phyloP scores from a whole-genome alignment of 2,113 vertebrate species.

The Urocitellus parryii region DNA sequence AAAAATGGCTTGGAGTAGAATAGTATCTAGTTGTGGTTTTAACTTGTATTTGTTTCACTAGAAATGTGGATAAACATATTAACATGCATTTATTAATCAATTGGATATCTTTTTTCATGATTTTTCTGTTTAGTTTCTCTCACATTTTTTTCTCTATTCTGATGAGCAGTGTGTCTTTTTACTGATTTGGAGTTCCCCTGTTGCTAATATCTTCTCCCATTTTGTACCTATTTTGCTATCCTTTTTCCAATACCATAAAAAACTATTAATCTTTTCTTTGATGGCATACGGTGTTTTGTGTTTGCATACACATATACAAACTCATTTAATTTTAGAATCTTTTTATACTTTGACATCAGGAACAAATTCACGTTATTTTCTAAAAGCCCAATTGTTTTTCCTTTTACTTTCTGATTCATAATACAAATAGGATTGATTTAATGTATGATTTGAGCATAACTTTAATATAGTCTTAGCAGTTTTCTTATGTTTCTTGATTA shows the following conservation, averaged over 20 bases:
- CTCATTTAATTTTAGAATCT: background rate
- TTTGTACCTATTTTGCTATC: background rate
- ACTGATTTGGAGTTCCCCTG: background rate
- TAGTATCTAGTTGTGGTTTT: background rate
- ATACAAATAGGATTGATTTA: background rate
- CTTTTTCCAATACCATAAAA: background rate
- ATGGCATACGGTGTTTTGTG: accelerated
- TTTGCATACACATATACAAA: background rate
- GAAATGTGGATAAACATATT: background rate
- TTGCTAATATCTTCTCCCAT: background rate
- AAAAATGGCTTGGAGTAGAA: background rate
- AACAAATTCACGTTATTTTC: background rate
- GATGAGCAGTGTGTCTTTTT: background rate
- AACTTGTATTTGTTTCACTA: background rate
- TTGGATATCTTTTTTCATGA: background rate
- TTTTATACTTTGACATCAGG: background rate
- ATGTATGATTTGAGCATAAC: background rate
- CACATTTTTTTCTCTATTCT: background rate
- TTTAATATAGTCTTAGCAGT: background rate
- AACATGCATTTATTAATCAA: background rate
- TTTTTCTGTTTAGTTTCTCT: background rate
- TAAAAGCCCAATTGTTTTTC: background rate
- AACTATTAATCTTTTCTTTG: background rate
- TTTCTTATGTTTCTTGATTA: background rate
- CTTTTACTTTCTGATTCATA: background rate